Base-by-base conservation (phyloP, 2,888 invertebrate species). In the Rapana venosa region DNA sequence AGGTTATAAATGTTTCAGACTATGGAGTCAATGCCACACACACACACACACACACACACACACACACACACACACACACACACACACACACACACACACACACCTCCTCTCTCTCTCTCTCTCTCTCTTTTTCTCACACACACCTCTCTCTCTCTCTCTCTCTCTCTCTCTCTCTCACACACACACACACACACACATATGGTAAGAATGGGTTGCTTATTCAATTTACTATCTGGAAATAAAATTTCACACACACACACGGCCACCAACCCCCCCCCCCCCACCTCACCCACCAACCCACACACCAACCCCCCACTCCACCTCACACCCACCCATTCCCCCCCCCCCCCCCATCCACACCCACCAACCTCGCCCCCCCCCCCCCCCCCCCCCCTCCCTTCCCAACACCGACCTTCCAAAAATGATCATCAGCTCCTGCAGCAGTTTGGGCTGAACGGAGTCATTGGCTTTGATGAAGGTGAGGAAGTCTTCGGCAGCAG, bases 361-460 rank as follows among this genome's bases (percentile, higher is more conserved):
- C 26, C 36, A 22, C 8, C 17, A 6, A 66, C 26, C 26, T 2
- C 26, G 5, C 1, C 66, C 26, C 66, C 66, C 4, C 66, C 66
- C 26, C 66, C 66, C 66, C 4, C 66, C 26, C 66, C 26, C 4
- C 26, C 66, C 26, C 66, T 13, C 4, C 13, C 26, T 70, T 26
- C 6, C 2, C 8, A 8, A 47, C 47, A 56, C 83, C 11, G 0
- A 83, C 84, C 84, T 26, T n/a, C 58, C 6, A n/a, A 85, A 85
- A 58, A 85, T 85, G 84, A 85, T 20, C 58, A 85, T 56, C 13
- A 85, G 84, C 15, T 85, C 84, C 30, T 85, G 84, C 30, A 85
- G 56, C n/a, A 85, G 30, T 30, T 85, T 85, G 58, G 84, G 84
- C 58, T 85, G 56, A 15, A 85, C 13, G 30, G 30, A 11, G 30